Percentiles rank a stretch among this genome's conserved stretches.
Conservation (phyloP, 1,140 invertebrate genomes). For the Camponotus vicinus region DNA sequence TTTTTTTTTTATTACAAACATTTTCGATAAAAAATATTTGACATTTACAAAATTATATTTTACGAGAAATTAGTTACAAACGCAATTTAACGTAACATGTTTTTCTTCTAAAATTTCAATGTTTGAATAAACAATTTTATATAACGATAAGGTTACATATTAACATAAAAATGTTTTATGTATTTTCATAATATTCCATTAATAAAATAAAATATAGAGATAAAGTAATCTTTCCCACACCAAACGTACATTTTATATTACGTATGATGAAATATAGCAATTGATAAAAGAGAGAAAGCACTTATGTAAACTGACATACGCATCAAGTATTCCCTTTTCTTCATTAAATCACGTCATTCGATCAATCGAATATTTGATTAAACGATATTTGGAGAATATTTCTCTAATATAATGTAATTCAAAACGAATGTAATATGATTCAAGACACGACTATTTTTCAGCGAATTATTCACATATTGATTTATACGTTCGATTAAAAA, state of each 20-base stretch:
- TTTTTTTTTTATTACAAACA: background rate
- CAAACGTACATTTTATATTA: background rate
- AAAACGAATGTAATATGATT: background rate
- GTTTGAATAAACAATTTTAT: background rate
- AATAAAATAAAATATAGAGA: background rate
- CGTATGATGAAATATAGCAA: background rate
- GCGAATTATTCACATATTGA: background rate
- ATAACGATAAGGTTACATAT: background rate
- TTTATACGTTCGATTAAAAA: background rate
- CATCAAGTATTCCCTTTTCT: slow-evolving; percentile 32
- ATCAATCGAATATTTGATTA: slow-evolving; percentile 22
- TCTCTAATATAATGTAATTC: background rate
- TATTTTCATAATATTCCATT: background rate
- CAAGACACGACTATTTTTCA: background rate
- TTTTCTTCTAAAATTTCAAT: background rate
- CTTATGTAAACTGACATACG: slow-evolving; percentile 1
- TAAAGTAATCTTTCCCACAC: background rate
- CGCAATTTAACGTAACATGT: background rate
- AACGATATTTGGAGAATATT: background rate
- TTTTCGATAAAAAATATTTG: background rate
- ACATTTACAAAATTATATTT: background rate
- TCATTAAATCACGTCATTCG: background rate
- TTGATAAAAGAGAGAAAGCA: slow-evolving; percentile 32
- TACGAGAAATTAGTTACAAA: background rate
- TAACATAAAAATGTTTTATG: background rate